These are phyloP conservation scores for Drosophila trichaetosa DNA, from an alignment of 2,888 invertebrate genomes.

Conservation along the genomic window DNA sequence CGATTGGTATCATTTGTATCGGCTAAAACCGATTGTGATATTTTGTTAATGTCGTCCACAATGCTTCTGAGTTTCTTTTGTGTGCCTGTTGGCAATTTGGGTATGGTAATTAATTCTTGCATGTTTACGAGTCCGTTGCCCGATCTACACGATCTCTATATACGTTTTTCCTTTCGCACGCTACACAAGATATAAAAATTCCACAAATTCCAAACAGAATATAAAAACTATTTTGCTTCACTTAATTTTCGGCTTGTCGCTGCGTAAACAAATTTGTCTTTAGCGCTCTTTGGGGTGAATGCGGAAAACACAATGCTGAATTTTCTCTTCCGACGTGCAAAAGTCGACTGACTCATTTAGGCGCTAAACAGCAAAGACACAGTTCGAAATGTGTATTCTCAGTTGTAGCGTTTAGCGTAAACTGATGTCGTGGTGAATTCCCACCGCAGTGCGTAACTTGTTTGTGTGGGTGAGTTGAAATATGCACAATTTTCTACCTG, in stretches of 20 bases:
- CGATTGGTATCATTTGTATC: conserved; percentile 30
- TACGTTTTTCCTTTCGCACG: conserved; percentile 29
- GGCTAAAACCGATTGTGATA: conserved; percentile 41
- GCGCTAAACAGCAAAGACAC: conserved; percentile 48
- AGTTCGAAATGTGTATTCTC: conserved; percentile 45
- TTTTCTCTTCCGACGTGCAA: conserved; percentile 45
- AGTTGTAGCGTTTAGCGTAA: conserved; percentile 37
- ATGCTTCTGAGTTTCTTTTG: conserved; percentile 50
- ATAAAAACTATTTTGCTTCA: conserved; percentile 53
- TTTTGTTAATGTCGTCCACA: conserved; percentile 54
- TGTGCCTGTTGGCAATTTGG: conserved; percentile 40
- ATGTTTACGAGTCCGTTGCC: conserved; percentile 57
- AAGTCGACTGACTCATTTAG: conserved; percentile 59
- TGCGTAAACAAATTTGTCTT: conserved; percentile 58
- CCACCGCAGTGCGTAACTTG: conserved; percentile 39
- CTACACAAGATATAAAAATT: conserved; percentile 67
- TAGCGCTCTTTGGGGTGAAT: background rate
- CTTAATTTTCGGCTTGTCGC: conserved; percentile 27
- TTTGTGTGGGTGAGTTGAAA: conserved; percentile 47
- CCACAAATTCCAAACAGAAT: conserved; percentile 71
- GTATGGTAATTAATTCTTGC: conserved; percentile 69
- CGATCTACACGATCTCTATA: conserved; percentile 39
- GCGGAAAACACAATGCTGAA: conserved; percentile 16
- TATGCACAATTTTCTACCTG: conserved; percentile 40
- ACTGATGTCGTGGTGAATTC: conserved; percentile 47